These are phyloP conservation scores for Chascanopsetta lugubris DNA, from an alignment of 2,113 vertebrate species.

Conservation along the genomic window DNA sequence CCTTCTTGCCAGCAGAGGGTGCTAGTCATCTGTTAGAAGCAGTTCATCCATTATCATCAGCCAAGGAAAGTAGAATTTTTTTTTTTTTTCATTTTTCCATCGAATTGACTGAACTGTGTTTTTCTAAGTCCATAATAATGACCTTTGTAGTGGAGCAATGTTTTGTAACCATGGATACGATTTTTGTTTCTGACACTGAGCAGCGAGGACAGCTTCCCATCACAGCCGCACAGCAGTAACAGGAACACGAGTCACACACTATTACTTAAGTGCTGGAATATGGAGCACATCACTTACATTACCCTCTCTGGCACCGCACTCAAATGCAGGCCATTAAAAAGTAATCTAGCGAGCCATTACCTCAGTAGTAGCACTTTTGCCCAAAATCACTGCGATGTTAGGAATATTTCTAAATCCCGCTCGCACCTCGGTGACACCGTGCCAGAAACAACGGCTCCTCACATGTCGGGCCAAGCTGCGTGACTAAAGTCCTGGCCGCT, in stretches of 20 bases:
- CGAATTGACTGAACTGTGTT: too few relatives aligned
- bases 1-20: slow-evolving; percentile 53
- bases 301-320: slow-evolving; percentile 48
- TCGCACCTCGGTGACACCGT: slow-evolving; percentile 47
- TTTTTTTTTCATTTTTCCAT: too few relatives aligned
- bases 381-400: slow-evolving; percentile 60
- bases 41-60: slow-evolving; percentile 4
- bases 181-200: slow-evolving; percentile 28
- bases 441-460: slow-evolving; percentile 64
- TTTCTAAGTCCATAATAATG: slow-evolving; percentile 19
- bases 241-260: slow-evolving; percentile 30
- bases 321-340: slow-evolving; percentile 65
- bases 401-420: slow-evolving; percentile 68
- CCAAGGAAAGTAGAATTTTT: not conserved
- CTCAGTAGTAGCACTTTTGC: slow-evolving; percentile 71
- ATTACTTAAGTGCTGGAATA: slow-evolving; percentile 41
- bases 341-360: slow-evolving; percentile 72
- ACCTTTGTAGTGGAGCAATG: slow-evolving; percentile 30
- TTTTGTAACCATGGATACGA: slow-evolving; percentile 39
- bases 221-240: slow-evolving; percentile 44
- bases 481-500: slow-evolving; percentile 73
- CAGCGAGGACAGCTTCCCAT: slow-evolving; percentile 36
- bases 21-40: slow-evolving; percentile 31
- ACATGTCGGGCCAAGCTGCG: slow-evolving; percentile 72
- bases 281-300: slow-evolving; percentile 66